phyloP scores from a whole-genome alignment of 2,797 vertebrate species.

The Pterois miles region DNA sequence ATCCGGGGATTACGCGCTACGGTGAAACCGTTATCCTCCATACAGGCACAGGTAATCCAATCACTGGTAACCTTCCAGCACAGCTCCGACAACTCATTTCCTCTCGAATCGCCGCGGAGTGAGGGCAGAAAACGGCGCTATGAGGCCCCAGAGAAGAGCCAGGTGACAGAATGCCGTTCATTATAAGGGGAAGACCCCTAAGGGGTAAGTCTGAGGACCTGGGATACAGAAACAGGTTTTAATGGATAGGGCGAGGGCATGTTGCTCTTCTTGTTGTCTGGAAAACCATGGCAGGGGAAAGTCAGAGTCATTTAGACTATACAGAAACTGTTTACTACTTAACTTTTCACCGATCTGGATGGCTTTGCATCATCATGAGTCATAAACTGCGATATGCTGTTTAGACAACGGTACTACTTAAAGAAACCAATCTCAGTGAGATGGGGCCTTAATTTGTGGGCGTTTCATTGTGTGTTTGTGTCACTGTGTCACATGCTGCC shows the following conservation, averaged over 20 bases:
- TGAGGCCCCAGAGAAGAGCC: conserved; percentile 67
- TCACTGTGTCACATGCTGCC: neutral
- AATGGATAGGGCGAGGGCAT: neutral
- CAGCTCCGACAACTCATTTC: conserved; percentile 77
- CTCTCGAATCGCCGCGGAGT: conserved; percentile 48
- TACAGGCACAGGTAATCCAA: conserved; percentile 91
- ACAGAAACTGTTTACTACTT: neutral
- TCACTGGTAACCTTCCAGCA: conserved; percentile 86
- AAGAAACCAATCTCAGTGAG: neutral
- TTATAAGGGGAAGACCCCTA: conserved; percentile 74
- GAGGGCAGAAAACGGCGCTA: conserved; percentile 60
- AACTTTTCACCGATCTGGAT: neutral
- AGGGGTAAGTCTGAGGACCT: conserved; percentile 74
- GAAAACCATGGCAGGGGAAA: conserved; percentile 4
- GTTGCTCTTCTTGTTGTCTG: conserved; percentile 9
- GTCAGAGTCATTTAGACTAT: neutral
- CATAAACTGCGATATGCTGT: too few relatives aligned
- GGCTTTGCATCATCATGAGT: neutral
- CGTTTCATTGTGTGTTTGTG: neutral
- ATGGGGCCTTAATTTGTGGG: neutral
- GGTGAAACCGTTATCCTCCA: conserved; percentile 89
- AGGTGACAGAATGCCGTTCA: conserved; percentile 83
- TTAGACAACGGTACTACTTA: too few relatives aligned
- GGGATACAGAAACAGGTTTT: neutral
- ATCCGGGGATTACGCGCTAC: conserved; percentile 87